Percentiles rank a stretch among this genome's conserved stretches.
Evolutionary conservation across 2,888 invertebrate genomes (phyloP).

Genomic region (Drosophila antonietae): DNA sequence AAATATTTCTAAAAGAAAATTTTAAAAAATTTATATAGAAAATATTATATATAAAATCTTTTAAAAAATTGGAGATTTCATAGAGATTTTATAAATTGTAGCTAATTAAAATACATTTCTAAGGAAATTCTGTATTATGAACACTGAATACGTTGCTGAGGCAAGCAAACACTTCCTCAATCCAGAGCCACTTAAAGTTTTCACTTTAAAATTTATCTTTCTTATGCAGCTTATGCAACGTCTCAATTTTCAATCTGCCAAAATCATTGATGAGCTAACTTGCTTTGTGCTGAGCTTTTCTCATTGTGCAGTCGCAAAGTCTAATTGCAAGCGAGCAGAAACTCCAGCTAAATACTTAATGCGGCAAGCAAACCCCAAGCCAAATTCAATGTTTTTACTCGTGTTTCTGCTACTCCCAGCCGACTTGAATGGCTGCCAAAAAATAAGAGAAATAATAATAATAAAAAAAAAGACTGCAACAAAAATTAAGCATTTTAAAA

Average conservation of each 20-base stretch:
- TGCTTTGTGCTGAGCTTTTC: slow-evolving; percentile 1
- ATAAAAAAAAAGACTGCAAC: slow-evolving; percentile 34
- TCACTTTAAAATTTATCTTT: neutral
- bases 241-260: slow-evolving; percentile 3
- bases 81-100: no score
- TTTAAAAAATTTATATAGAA: no score
- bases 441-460: slow-evolving; percentile 33
- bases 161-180: no score
- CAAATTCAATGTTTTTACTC: slow-evolving; percentile 5
- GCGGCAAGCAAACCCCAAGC: slow-evolving; percentile 11
- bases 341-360: slow-evolving; percentile 55
- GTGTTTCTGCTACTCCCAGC: neutral
- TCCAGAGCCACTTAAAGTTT: neutral
- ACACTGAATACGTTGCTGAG: no score
- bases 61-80: no score
- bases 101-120: no score
- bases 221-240: neutral
- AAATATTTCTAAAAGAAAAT: no score
- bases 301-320: slow-evolving; percentile 27
- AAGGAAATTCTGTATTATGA: no score
- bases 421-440: slow-evolving; percentile 52
- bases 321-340: slow-evolving; percentile 35
- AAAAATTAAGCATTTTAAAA: slow-evolving; percentile 70
- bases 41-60: no score
- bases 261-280: slow-evolving; percentile 15